Conservation (phyloP, 53 echinoderm and acorn worm genomes). For the Antedon mediterranea region DNA sequence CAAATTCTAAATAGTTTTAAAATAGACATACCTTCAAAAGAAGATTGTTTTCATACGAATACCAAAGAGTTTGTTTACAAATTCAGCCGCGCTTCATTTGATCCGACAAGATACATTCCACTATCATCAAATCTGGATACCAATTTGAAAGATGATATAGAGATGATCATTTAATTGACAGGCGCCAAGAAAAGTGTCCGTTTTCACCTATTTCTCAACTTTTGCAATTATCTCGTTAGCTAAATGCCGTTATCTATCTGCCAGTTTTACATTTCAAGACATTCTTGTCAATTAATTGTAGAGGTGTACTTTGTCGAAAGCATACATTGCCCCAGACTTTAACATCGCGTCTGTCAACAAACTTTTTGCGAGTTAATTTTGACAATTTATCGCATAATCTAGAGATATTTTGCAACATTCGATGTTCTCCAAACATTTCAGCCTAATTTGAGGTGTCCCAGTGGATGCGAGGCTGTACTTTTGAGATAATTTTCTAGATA, state of each 20-base stretch:
- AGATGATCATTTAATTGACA: not conserved
- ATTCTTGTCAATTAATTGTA: not conserved
- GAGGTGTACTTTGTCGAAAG: not conserved
- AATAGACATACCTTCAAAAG: too few relatives aligned
- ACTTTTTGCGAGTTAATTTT: not conserved
- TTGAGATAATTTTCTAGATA: not conserved
- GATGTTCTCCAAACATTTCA: not conserved
- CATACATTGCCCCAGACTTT: constrained; percentile 1
- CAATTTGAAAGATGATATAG: not conserved
- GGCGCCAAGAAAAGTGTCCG: not conserved
- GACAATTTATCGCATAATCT: not conserved
- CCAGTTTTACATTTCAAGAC: not conserved
- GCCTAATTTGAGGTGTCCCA: not conserved
- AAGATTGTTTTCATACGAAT: not conserved
- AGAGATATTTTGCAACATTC: not conserved
- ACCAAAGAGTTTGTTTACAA: not conserved
- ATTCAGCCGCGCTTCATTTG: not conserved
- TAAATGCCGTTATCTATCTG: not conserved
- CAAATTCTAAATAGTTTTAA: too few relatives aligned
- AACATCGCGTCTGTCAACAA: not conserved
- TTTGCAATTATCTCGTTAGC: not conserved
- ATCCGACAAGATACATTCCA: not conserved
- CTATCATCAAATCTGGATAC: not conserved
- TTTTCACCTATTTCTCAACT: not conserved
- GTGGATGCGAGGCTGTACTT: not conserved